Evolutionary conservation across 2,797 vertebrate species (phyloP).

Genomic region (Silurus aristotelis): DNA sequence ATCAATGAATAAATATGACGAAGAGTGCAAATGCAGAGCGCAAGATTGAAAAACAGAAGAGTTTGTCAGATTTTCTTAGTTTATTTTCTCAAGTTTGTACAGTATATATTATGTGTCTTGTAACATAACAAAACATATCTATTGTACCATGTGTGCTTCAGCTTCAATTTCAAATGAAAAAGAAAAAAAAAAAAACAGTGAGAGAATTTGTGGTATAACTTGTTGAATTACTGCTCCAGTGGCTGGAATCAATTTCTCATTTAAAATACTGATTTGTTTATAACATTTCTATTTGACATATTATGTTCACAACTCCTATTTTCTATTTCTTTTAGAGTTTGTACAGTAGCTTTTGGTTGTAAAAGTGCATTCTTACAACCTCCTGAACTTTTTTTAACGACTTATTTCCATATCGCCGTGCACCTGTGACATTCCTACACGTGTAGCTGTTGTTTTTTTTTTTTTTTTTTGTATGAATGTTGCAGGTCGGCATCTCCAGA

Average conservation of each 20-base stretch:
- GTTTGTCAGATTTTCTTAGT: conserved; percentile 60
- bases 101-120: conserved; percentile 56
- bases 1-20: conserved; percentile 48
- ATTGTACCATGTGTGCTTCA: conserved; percentile 55
- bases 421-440: conserved; percentile 53
- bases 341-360: conserved; percentile 39
- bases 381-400: conserved; percentile 41
- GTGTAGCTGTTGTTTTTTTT: conserved; percentile 51
- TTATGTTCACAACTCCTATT: conserved; percentile 25
- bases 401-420: conserved; percentile 42
- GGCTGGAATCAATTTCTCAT: conserved; percentile 39
- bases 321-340: conserved; percentile 45
- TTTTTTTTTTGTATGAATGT: conserved; percentile 57
- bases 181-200: not conserved
- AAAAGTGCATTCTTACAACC: conserved; percentile 28
- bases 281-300: conserved; percentile 51
- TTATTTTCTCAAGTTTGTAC: conserved; percentile 71
- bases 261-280: conserved; percentile 32
- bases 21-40: conserved; percentile 57
- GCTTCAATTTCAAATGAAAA: conserved; percentile 38
- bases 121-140: conserved; percentile 35
- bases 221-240: conserved; percentile 34
- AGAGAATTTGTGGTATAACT: conserved; percentile 35
- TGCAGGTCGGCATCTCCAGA: conserved; percentile 47
- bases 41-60: conserved; percentile 38